A percentile compares a stretch with the other conserved stretches of the same genome.
phyloP scores from a whole-genome alignment of 2,888 invertebrate genomes.

The Panopea generosa region DNA sequence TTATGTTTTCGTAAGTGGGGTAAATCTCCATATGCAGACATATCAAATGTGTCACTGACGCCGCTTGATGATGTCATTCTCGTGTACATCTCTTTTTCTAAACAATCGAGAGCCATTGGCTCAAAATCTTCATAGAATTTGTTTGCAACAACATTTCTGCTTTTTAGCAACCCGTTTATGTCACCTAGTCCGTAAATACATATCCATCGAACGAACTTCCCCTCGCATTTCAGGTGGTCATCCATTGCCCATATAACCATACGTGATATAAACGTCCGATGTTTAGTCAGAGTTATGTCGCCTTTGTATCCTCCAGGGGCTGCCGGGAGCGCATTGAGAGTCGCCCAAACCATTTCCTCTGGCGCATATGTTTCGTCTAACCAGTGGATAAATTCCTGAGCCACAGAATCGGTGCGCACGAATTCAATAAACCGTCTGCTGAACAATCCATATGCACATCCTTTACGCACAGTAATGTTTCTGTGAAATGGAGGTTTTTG shows the following conservation, averaged over 20 bases:
- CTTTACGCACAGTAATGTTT: conserved; percentile 71
- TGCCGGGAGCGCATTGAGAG: conserved; percentile 74
- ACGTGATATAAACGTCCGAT: conserved; percentile 62
- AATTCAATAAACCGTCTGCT: conserved; percentile 78
- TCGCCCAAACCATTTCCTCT: conserved; percentile 83
- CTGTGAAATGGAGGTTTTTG: conserved; percentile 54
- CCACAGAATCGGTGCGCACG: conserved; percentile 68
- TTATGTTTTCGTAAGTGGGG: too few relatives aligned
- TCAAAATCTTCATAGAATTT: conserved; percentile 74
- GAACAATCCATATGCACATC: conserved; percentile 80
- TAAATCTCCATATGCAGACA: too few relatives aligned
- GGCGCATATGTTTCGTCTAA: conserved; percentile 79
- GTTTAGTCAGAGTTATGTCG: conserved; percentile 37
- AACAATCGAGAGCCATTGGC: conserved; percentile 69
- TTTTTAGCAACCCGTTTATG: conserved; percentile 72
- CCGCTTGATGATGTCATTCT: conserved; percentile 19
- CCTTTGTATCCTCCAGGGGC: conserved; percentile 74
- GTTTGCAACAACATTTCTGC: conserved; percentile 81
- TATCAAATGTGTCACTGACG: neutral
- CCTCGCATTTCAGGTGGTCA: conserved; percentile 57
- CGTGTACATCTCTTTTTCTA: conserved; percentile 58
- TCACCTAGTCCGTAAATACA: conserved; percentile 75
- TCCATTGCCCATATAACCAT: conserved; percentile 74
- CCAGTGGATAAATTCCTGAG: conserved; percentile 76
- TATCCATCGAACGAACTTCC: conserved; percentile 66